Conservation (phyloP, 2,113 vertebrate species). For the Neopipo cinnamomea region DNA sequence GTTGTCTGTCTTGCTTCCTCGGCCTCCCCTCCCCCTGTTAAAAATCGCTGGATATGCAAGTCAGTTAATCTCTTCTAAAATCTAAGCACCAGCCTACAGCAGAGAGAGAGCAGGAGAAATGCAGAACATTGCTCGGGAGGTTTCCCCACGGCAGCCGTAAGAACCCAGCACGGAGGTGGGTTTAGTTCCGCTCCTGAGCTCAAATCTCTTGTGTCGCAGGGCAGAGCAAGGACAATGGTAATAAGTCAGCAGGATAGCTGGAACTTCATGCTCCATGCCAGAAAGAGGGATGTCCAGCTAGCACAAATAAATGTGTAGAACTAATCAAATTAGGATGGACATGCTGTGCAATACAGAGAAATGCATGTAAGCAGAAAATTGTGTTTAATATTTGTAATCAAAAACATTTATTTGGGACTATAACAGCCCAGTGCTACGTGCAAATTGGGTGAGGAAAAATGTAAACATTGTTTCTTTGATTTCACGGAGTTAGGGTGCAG, state of each 20-base stretch:
- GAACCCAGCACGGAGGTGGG: slow-evolving; percentile 13
- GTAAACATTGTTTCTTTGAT: slow-evolving; percentile 57
- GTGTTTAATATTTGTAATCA: slow-evolving; percentile 69
- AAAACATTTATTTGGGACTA: slow-evolving; percentile 57
- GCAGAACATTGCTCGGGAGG: neutral
- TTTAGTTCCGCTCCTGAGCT: slow-evolving; percentile 52
- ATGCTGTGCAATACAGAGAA: slow-evolving; percentile 70
- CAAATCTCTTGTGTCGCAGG: slow-evolving; percentile 11
- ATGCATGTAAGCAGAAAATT: slow-evolving; percentile 72
- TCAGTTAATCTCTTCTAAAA: slow-evolving; percentile 44
- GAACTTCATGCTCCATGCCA: slow-evolving; percentile 52
- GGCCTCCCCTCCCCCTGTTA: neutral
- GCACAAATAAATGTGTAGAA: slow-evolving; percentile 70
- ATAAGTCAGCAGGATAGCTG: slow-evolving; percentile 65
- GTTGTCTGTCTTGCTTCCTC: slow-evolving; percentile 43
- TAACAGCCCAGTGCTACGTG: slow-evolving; percentile 19
- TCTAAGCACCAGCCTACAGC: slow-evolving; percentile 26
- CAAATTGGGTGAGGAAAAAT: slow-evolving; percentile 45
- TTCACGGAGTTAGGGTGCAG: slow-evolving; percentile 7
- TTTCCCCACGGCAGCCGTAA: neutral
- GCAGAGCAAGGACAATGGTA: slow-evolving; percentile 51
- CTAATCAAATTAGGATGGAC: slow-evolving; percentile 73
- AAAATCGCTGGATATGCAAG: slow-evolving; percentile 13
- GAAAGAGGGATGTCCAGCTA: slow-evolving; percentile 58
- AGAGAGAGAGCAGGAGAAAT: neutral